Conservation (phyloP, 2,113 vertebrate genomes). For the Barnardius zonarius region DNA sequence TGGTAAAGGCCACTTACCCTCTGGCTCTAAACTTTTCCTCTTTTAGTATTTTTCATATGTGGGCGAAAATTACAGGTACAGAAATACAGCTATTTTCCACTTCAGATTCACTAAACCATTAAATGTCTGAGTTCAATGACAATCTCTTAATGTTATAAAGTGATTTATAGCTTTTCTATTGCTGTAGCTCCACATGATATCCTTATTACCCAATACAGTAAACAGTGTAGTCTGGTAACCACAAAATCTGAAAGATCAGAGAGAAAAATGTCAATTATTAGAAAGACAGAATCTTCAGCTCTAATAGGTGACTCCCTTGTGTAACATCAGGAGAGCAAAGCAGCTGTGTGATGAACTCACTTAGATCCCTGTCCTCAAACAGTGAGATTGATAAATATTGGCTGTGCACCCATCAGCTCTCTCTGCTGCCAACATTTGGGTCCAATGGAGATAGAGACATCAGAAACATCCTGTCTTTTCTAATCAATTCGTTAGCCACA, state of each 20-base stretch:
- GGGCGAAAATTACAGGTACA: neutral
- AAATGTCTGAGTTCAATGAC: conserved; percentile 9
- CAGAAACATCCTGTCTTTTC: neutral
- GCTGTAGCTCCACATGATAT: neutral
- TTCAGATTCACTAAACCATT: neutral
- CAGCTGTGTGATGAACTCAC: neutral
- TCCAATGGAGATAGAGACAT: neutral
- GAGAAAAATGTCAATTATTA: neutral
- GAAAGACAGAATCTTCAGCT: neutral
- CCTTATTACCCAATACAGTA: neutral
- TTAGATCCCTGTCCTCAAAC: neutral
- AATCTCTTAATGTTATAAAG: neutral
- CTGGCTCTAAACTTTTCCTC: neutral
- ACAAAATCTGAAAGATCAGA: neutral
- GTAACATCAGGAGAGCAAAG: neutral
- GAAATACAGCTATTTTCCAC: neutral
- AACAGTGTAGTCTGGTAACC: neutral
- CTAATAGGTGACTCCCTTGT: neutral
- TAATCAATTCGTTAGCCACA: neutral
- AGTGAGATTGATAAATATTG: neutral
- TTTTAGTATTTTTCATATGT: conserved; percentile 1
- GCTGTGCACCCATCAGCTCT: neutral
- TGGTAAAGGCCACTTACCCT: conserved; percentile 11
- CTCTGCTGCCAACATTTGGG: neutral
- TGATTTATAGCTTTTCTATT: conserved; percentile 6